Evolutionary conservation across 2,888 invertebrate genomes (phyloP).

Genomic region (Colostygia pectinataria): DNA sequence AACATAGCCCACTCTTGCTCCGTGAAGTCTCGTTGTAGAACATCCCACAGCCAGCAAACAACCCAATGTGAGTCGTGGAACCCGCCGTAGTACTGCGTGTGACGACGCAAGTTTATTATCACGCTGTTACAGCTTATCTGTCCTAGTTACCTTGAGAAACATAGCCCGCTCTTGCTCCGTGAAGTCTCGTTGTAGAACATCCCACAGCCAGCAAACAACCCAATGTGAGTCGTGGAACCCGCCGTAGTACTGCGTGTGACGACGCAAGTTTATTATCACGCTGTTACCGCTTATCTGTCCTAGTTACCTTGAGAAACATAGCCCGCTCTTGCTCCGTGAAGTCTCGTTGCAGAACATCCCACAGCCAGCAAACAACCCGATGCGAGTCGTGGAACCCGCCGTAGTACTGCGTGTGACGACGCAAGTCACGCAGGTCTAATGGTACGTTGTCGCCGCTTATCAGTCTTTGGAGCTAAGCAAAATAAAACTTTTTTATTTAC

Average conservation of each 20-base stretch:
- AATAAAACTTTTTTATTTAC: too few species aligned
- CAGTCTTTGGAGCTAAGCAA: constrained; percentile 90
- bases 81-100: too few species aligned
- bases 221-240: constrained; percentile 99
- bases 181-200: constrained; percentile 97
- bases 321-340: constrained; percentile 95
- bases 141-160: constrained; percentile 94
- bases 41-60: constrained; percentile 99
- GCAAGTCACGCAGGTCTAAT: constrained; percentile 92
- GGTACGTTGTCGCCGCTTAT: constrained; percentile 98
- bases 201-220: constrained; percentile 99
- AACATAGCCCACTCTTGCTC: constrained; percentile 96
- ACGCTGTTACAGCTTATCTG: too few species aligned
- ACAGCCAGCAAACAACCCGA: constrained; percentile 98
- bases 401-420: constrained; percentile 98
- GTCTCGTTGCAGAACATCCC: constrained; percentile 98
- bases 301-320: constrained; percentile 93
- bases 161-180: constrained; percentile 94
- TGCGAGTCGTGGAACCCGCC: constrained; percentile 99
- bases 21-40: constrained; percentile 96
- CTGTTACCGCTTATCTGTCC: constrained; percentile 98
- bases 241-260: constrained; percentile 99
- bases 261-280: constrained; percentile 93
- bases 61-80: constrained; percentile 96
- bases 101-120: too few species aligned